A percentile compares a stretch with the other conserved stretches of the same genome.
Conservation (phyloP, 2,888 invertebrate species). For the Diadromus collaris region DNA sequence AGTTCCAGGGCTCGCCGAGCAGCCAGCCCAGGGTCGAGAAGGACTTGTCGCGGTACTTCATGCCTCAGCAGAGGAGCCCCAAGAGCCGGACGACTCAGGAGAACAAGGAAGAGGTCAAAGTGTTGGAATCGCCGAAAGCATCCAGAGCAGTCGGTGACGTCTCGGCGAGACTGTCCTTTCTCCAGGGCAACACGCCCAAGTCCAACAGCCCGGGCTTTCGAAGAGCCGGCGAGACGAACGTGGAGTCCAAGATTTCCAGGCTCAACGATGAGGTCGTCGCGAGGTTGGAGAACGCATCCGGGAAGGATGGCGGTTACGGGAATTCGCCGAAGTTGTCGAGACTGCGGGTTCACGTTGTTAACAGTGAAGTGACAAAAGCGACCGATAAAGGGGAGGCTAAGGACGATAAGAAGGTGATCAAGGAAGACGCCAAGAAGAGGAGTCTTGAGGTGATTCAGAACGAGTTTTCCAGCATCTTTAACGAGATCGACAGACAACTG, state of each 20-base stretch:
- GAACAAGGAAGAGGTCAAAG: slow-evolving; percentile 50
- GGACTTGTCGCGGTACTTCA: slow-evolving; percentile 74
- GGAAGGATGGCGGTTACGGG: slow-evolving; percentile 33
- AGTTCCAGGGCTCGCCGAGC: slow-evolving; percentile 48
- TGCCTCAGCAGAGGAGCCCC: slow-evolving; percentile 63
- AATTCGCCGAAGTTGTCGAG: slow-evolving; percentile 59
- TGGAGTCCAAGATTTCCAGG: slow-evolving; percentile 30
- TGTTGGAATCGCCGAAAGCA: slow-evolving; percentile 29
- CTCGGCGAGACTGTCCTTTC: slow-evolving; percentile 52
- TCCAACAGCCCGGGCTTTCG: slow-evolving; percentile 21
- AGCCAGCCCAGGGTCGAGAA: slow-evolving; percentile 62
- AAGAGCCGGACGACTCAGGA: slow-evolving; percentile 46
- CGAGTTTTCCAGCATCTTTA: slow-evolving; percentile 75
- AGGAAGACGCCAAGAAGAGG: slow-evolving; percentile 17
- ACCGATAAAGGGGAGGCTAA: slow-evolving; percentile 20
- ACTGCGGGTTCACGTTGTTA: slow-evolving; percentile 28
- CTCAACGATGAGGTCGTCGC: slow-evolving; percentile 32
- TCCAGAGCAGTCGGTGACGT: slow-evolving; percentile 30
- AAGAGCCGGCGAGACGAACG: background rate
- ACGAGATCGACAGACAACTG: slow-evolving; percentile 73
- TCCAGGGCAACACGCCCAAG: slow-evolving; percentile 45
- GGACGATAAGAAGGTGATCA: slow-evolving; percentile 19
- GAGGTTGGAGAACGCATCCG: slow-evolving; percentile 27
- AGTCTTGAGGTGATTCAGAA: slow-evolving; percentile 48
- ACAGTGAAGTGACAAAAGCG: slow-evolving; percentile 27